Evolutionary conservation across 2,797 vertebrate genomes (phyloP), one percentile per base, ranked within the genome.

Genomic region (Dipus sagitta): DNA sequence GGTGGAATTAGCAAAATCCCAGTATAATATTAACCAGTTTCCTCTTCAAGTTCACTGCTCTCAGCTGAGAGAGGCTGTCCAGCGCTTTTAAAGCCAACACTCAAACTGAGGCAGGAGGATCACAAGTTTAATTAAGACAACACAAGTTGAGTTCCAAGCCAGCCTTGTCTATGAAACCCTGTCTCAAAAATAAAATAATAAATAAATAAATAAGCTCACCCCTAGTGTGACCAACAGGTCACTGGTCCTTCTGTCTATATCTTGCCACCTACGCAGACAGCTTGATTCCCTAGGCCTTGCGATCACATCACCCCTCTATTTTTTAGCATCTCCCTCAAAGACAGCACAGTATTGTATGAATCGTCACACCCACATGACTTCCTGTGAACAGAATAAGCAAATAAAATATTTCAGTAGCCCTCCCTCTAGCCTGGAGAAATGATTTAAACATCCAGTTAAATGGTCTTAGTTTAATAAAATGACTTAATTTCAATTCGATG

Each of bases 401-500:
- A 85, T 26, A 26, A 85, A 82, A 52, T 23, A 67, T 3, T 62
- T 71, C 12, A 47, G 64, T 28, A 42, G 26, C 34, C 60, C 15
- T 67, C 17, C 65, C 82, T 82, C 26, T 86, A 47, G 20, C 62
- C 62, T 71, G 11, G 23, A 88, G 54, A 92, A 93, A 90, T 68
- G 32, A 38, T 62, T 72, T 58, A 86, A 76, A 81, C 71, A 93
- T 47, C 72, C 91, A 76, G 52, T 71, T 83, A 58, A 11, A 79
- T 32, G 23, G 65, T 68, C 82, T 67, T 42, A 30, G 38, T 85
- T 90, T 88, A 47, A 42, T 28, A n/a, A n/a, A n/a, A 74, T 32
- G 64, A 91, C n/a, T 95, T 79, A 26, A 81, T 82, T 93, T 86
- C 77, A 72, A 71, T 68, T 92, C 83, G 42, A 20, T 58, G 24